phyloP scores from a whole-genome alignment of 1,140 invertebrate genomes.

The Parapsyche elsis region DNA sequence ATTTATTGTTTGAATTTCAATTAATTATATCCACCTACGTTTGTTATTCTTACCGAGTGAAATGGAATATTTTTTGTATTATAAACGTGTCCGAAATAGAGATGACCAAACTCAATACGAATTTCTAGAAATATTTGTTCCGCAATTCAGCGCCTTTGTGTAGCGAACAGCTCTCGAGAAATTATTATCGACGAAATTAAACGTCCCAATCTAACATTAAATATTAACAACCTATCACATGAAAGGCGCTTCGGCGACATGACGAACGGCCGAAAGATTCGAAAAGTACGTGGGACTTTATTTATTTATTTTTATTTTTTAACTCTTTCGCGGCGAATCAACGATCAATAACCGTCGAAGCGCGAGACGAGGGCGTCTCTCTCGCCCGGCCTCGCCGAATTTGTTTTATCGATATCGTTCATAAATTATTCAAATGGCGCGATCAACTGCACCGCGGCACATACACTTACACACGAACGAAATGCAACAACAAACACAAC shows the following conservation, averaged over 20 bases:
- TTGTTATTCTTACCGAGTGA: no score
- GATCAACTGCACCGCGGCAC: background rate
- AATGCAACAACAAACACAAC: conserved; percentile 15
- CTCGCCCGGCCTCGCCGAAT: background rate
- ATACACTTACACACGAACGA: background rate
- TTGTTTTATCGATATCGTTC: conserved; percentile 33
- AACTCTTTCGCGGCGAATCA: background rate
- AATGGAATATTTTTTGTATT: no score
- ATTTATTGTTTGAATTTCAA: no score
- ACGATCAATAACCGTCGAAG: conserved; percentile 1
- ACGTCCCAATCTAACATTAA: no score
- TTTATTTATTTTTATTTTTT: background rate
- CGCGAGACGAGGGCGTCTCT: background rate
- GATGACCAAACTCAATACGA: no score
- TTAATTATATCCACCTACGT: no score
- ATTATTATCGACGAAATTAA: no score
- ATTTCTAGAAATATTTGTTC: no score
- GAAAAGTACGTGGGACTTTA: background rate
- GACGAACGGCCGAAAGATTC: no score
- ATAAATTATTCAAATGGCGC: conserved; percentile 23
- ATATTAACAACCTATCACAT: no score
- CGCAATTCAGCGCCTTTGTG: background rate
- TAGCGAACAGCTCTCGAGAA: background rate
- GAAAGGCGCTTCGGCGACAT: no score
- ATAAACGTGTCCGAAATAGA: no score